Conservation (phyloP, 2,888 invertebrate genomes). For the Neoscelio sp. region DNA sequence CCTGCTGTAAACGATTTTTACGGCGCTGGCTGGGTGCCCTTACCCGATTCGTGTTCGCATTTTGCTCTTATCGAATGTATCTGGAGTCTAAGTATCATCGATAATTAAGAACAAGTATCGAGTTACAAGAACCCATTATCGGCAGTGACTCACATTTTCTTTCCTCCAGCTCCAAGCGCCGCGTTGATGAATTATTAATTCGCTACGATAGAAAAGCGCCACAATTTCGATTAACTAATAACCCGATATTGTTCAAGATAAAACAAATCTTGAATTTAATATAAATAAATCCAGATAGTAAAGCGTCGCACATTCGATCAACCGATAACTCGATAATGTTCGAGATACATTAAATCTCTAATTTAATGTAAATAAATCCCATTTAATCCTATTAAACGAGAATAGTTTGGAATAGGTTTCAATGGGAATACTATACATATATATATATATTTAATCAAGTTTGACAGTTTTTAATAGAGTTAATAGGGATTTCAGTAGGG, state of each 20-base stretch:
- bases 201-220: slow-evolving; percentile 10
- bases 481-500: no score
- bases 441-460: no score
- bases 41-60: slow-evolving; percentile 62
- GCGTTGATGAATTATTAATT: slow-evolving; percentile 64
- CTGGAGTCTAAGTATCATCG: slow-evolving; percentile 66
- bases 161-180: slow-evolving; percentile 33
- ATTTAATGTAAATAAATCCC: no score
- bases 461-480: no score
- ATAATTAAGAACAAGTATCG: slow-evolving; percentile 67
- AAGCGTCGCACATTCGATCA: no score
- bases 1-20: slow-evolving; percentile 64
- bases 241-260: not conserved
- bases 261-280: no score
- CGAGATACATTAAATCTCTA: no score
- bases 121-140: slow-evolving; percentile 63
- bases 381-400: no score
- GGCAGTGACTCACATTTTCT: slow-evolving; percentile 61
- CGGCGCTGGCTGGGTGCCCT: slow-evolving; percentile 38
- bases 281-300: not conserved
- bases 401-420: no score
- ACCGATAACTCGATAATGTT: no score
- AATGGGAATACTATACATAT: no score
- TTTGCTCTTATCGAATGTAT: slow-evolving; percentile 67
- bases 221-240: slow-evolving; percentile 14